phyloP scores from a whole-genome alignment of 2,888 invertebrate genomes.

The Acleris emargana region DNA sequence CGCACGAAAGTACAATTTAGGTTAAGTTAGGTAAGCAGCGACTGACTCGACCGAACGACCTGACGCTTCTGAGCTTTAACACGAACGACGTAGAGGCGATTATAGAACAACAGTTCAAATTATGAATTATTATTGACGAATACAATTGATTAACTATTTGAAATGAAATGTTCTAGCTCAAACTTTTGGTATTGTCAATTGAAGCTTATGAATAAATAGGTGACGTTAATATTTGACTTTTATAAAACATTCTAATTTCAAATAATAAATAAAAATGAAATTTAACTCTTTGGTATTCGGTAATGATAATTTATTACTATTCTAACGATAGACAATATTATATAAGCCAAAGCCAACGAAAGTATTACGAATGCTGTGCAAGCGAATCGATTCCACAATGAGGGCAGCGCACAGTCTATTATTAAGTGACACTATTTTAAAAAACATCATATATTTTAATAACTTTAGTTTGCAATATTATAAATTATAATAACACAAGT shows the following conservation, averaged over 20 bases:
- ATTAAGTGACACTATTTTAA: not conserved
- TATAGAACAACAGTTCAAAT: slow-evolving; percentile 25
- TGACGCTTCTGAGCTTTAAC: slow-evolving; percentile 21
- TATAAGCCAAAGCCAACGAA: slow-evolving; percentile 71
- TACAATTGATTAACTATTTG: not conserved
- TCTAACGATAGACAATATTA: slow-evolving; percentile 56
- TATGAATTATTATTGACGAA: slow-evolving; percentile 49
- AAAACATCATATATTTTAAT: not conserved
- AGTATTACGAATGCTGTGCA: slow-evolving; percentile 69
- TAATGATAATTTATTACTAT: slow-evolving; percentile 44
- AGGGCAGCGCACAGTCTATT: slow-evolving; percentile 17
- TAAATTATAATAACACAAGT: no score
- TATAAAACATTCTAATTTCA: no score
- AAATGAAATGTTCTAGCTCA: slow-evolving; percentile 7
- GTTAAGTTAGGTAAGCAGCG: slow-evolving; percentile 52
- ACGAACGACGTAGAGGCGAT: slow-evolving; percentile 27
- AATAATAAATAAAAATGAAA: not conserved
- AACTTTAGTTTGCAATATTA: no score
- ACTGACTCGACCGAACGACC: slow-evolving; percentile 36
- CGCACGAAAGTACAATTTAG: slow-evolving; percentile 77
- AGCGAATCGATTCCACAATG: slow-evolving; percentile 45
- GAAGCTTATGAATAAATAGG: no score
- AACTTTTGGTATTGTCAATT: not conserved
- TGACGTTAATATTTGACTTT: no score
- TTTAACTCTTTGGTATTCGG: slow-evolving; percentile 26